A percentile compares a stretch with the other conserved stretches of the same genome.
These are phyloP conservation scores for Seriola rivoliana DNA, from an alignment of 2,113 vertebrate species.

Conservation along the genomic window DNA sequence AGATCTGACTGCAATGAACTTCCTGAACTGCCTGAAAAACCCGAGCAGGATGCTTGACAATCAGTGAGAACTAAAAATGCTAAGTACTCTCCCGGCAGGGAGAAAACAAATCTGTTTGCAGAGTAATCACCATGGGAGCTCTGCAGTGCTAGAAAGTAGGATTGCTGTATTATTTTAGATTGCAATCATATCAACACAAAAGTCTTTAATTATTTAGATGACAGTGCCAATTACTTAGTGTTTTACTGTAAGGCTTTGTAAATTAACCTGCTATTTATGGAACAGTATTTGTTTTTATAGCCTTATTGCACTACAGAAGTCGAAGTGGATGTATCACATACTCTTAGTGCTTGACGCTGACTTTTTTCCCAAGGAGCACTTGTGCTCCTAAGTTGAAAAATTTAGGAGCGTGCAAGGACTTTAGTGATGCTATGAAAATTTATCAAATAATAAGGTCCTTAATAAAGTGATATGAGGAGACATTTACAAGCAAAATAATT, in stretches of 20 bases:
- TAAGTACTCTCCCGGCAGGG: constrained; percentile 16
- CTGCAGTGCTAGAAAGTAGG: constrained; percentile 23
- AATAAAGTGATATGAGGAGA: no score
- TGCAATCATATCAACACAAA: constrained; percentile 39
- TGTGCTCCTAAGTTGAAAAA: no score
- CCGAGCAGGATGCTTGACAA: constrained; percentile 42
- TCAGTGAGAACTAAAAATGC: constrained; percentile 30
- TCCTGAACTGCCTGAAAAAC: constrained; percentile 43
- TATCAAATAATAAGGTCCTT: no score
- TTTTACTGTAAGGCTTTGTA: constrained; percentile 8
- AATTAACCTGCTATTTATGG: constrained; percentile 7
- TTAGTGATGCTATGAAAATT: no score
- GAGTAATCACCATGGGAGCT: constrained; percentile 39
- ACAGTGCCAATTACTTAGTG: constrained; percentile 13
- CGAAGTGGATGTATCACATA: background rate
- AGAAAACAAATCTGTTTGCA: constrained; percentile 43
- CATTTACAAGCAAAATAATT: no score
- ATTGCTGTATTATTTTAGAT: constrained; percentile 36
- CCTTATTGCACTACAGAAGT: background rate
- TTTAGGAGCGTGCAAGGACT: no score
- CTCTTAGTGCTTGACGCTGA: background rate
- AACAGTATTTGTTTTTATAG: background rate
- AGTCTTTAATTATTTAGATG: constrained; percentile 51
- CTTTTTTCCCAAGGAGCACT: no score
- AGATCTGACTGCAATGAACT: constrained; percentile 47